phyloP scores from a whole-genome alignment of 1,140 invertebrate species.

The Nebria ingens region DNA sequence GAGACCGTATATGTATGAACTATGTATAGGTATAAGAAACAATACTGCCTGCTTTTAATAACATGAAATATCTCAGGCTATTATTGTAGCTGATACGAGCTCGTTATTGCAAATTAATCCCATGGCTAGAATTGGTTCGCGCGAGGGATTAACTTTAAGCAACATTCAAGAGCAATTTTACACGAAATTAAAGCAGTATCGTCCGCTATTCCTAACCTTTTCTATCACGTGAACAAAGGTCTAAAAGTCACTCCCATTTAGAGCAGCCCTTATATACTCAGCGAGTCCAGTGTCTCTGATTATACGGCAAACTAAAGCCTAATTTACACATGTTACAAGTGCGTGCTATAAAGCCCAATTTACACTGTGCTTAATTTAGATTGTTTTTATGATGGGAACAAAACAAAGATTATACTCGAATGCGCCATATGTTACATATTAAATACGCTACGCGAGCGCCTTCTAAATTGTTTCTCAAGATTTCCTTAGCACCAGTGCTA shows the following conservation, averaged over 20 bases:
- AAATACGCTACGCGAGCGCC: no score
- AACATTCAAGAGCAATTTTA: constrained; percentile 8
- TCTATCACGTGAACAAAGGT: neutral
- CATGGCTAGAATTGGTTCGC: neutral
- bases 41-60: no score
- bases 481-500: no score
- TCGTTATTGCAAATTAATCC: constrained; percentile 8
- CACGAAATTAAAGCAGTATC: neutral
- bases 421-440: no score
- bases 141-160: constrained; percentile 5
- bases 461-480: no score
- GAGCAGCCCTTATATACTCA: neutral
- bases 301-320: neutral
- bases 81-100: constrained; percentile 3
- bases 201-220: neutral
- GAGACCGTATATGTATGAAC: no score
- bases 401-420: no score
- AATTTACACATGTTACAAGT: constrained; percentile 8
- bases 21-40: no score
- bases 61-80: constrained; percentile 1
- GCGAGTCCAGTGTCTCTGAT: neutral
- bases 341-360: constrained; percentile 1
- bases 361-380: neutral
- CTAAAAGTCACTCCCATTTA: neutral
- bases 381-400: constrained; percentile 8